phyloP scores from a whole-genome alignment of 2,888 invertebrate species.

The Pseudococcus longispinus region DNA sequence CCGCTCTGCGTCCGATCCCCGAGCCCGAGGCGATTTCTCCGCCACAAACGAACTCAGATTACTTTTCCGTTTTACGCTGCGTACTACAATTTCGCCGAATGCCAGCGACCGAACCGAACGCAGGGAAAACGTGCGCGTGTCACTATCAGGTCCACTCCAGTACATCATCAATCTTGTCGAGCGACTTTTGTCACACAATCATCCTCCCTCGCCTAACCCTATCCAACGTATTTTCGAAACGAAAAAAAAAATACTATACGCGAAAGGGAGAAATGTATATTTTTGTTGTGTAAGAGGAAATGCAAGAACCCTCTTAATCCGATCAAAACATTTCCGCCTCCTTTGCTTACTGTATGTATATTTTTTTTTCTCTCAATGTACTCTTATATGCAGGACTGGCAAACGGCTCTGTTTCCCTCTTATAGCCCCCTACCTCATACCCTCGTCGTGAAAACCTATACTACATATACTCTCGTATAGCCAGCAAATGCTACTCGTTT shows the following conservation, averaged over 20 bases:
- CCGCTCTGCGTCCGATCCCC: not conserved
- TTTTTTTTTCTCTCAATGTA: not conserved
- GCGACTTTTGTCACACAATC: slow-evolving; percentile 57
- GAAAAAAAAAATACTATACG: slow-evolving; percentile 8
- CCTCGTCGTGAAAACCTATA: too few relatives aligned
- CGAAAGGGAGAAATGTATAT: slow-evolving; percentile 45
- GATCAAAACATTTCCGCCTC: slow-evolving; percentile 45
- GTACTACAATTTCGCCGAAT: not conserved
- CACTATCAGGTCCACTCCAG: slow-evolving; percentile 59
- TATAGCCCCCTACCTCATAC: too few relatives aligned
- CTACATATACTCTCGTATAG: too few relatives aligned
- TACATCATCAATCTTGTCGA: slow-evolving; percentile 58
- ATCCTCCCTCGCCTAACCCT: slow-evolving; percentile 43
- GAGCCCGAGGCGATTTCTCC: slow-evolving; percentile 47
- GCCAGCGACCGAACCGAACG: not conserved
- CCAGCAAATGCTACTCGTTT: too few relatives aligned
- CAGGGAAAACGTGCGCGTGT: slow-evolving; percentile 56
- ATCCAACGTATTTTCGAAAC: not conserved
- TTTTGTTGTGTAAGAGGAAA: slow-evolving; percentile 45
- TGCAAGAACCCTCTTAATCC: slow-evolving; percentile 46
- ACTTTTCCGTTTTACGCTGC: slow-evolving; percentile 53
- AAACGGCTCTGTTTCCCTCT: not conserved
- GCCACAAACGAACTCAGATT: slow-evolving; percentile 52
- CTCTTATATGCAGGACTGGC: not conserved
- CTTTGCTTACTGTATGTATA: not conserved